phyloP scores from a whole-genome alignment of 30 jellyfish, hydroid and myxozoan genomes.

The Chironex yamaguchii region DNA sequence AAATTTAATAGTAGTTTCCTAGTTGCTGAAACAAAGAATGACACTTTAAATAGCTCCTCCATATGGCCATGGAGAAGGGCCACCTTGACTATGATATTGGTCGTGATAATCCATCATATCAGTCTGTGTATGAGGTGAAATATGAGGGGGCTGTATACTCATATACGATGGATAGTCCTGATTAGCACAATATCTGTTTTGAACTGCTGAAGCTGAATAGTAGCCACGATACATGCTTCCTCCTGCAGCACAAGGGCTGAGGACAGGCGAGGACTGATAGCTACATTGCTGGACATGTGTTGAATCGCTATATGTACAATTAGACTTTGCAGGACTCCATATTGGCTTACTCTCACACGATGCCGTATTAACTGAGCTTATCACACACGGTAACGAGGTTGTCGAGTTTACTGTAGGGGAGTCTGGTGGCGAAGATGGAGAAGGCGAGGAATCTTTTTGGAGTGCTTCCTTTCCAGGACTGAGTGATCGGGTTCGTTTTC shows the following conservation, averaged over 20 bases:
- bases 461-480: slow-evolving; percentile 7
- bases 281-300: slow-evolving; percentile 75
- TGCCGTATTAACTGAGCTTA: neutral
- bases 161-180: slow-evolving; percentile 89
- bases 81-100: neutral
- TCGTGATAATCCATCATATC: neutral
- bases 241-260: slow-evolving; percentile 94
- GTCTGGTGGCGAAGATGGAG: slow-evolving; percentile 11
- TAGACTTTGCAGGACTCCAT: neutral
- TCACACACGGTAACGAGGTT: neutral
- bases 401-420: neutral
- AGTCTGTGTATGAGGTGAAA: neutral
- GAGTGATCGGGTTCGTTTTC: neutral
- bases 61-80: neutral
- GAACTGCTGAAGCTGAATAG: slow-evolving; percentile 62
- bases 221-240: slow-evolving; percentile 78
- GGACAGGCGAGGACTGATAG: slow-evolving; percentile 92
- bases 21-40: too few relatives aligned
- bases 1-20: too few relatives aligned
- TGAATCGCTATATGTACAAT: slow-evolving; percentile 5
- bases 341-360: neutral
- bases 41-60: too few relatives aligned
- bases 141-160: slow-evolving; percentile 55
- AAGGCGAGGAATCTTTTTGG: slow-evolving; percentile 52
- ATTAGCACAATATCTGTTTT: slow-evolving; percentile 67